Evolutionary conservation across 2,113 vertebrate genomes (phyloP).

Genomic region (Clupea harengus): DNA sequence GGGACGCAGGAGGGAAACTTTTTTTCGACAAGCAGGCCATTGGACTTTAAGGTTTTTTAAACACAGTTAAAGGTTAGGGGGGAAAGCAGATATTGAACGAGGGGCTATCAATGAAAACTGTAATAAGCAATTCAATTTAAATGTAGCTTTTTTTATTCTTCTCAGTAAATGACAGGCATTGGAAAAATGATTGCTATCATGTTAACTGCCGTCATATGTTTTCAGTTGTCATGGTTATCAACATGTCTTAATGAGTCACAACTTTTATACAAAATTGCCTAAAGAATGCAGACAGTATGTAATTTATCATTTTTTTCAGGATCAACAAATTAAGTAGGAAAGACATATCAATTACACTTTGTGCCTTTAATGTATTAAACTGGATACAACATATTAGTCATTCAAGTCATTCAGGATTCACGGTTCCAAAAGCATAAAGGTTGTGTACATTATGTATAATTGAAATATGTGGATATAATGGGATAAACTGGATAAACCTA

Average conservation of each 20-base stretch:
- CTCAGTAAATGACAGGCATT: neutral
- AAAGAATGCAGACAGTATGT: neutral
- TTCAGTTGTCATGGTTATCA: neutral
- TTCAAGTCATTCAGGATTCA: neutral
- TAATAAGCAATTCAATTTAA: neutral
- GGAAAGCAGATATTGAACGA: neutral
- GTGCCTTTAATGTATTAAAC: neutral
- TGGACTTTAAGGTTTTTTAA: neutral
- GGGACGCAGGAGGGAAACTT: neutral
- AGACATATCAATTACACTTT: neutral
- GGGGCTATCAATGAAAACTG: neutral
- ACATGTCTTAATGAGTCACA: neutral
- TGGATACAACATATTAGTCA: neutral
- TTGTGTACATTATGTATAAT: neutral
- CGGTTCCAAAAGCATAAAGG: neutral
- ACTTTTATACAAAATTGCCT: neutral
- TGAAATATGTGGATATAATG: neutral
- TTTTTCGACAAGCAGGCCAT: neutral
- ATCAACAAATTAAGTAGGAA: neutral
- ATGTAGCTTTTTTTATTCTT: neutral
- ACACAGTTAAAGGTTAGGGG: neutral
- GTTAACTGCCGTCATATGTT: neutral
- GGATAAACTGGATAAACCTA: neutral
- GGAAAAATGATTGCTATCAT: neutral
- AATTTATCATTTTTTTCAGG: neutral